Evolutionary conservation across 2,888 invertebrate species (phyloP).

Genomic region (Coelogynopora nodosa): DNA sequence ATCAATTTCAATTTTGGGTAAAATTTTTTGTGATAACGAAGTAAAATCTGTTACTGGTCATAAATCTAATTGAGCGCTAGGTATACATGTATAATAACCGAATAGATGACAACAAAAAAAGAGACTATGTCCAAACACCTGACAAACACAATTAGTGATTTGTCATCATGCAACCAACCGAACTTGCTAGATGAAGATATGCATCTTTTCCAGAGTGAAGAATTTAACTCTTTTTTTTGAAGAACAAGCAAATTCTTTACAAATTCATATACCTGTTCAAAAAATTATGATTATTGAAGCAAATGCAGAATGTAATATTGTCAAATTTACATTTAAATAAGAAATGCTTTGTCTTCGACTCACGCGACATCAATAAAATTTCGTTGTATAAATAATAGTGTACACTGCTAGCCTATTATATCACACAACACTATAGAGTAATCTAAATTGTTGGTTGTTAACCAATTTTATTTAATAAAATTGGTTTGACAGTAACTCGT

Average conservation of each 20-base stretch:
- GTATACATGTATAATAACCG: too few relatives aligned
- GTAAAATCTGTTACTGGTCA: neutral
- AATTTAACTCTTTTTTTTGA: neutral
- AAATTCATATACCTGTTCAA: neutral
- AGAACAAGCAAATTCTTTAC: neutral
- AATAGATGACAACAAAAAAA: too few relatives aligned
- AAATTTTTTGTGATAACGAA: neutral
- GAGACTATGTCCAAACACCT: neutral
- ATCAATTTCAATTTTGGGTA: neutral
- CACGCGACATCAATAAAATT: too few relatives aligned
- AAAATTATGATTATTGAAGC: neutral
- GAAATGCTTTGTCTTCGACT: slow-evolving; percentile 48
- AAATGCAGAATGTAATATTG: neutral
- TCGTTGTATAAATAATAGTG: too few relatives aligned
- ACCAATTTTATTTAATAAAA: too few relatives aligned
- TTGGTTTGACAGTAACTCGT: too few relatives aligned
- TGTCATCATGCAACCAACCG: neutral
- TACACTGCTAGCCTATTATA: too few relatives aligned
- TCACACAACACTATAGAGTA: too few relatives aligned
- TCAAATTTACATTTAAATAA: neutral
- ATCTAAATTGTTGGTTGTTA: too few relatives aligned
- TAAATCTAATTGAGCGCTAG: neutral
- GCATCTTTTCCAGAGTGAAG: neutral
- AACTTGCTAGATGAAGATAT: neutral
- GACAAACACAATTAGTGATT: neutral